Evolutionary conservation across 2,797 vertebrate species (phyloP).

Genomic region (Protosalanx chinensis): DNA sequence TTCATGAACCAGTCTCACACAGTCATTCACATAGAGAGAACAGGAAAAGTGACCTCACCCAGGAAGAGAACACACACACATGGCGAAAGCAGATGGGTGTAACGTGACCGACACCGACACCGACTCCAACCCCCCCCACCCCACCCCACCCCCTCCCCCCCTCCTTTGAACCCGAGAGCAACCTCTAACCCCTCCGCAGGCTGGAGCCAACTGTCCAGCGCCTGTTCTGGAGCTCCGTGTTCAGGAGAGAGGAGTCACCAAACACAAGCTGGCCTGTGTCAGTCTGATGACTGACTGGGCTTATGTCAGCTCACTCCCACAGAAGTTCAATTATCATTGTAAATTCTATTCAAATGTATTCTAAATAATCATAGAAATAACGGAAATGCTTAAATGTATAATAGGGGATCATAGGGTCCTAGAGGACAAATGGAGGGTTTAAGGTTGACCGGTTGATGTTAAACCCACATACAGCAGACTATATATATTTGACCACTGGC

Average conservation of each 20-base stretch:
- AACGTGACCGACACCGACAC: slow-evolving; percentile 18
- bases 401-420: too few relatives aligned
- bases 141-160: slow-evolving; percentile 2
- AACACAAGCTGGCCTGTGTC: slow-evolving; percentile 20
- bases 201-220: slow-evolving; percentile 33
- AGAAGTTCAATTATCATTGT: too few relatives aligned
- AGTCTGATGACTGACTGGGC: too few relatives aligned
- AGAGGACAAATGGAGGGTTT: too few relatives aligned
- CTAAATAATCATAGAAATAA: too few relatives aligned
- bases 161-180: background rate
- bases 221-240: slow-evolving; percentile 26
- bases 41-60: slow-evolving; percentile 24
- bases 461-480: too few relatives aligned
- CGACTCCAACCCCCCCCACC: too few relatives aligned
- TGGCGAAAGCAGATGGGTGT: slow-evolving; percentile 54
- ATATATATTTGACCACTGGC: too few relatives aligned
- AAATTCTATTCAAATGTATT: too few relatives aligned
- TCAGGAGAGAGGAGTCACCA: slow-evolving; percentile 19
- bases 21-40: slow-evolving; percentile 17
- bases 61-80: slow-evolving; percentile 39
- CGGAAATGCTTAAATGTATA: too few relatives aligned
- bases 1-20: background rate
- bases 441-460: too few relatives aligned
- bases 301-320: too few relatives aligned
- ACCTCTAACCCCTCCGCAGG: slow-evolving; percentile 43